A percentile compares a stretch with the other conserved stretches of the same genome.
phyloP scores from a whole-genome alignment of 2,888 invertebrate genomes.

The Rhodophaea formosa region DNA sequence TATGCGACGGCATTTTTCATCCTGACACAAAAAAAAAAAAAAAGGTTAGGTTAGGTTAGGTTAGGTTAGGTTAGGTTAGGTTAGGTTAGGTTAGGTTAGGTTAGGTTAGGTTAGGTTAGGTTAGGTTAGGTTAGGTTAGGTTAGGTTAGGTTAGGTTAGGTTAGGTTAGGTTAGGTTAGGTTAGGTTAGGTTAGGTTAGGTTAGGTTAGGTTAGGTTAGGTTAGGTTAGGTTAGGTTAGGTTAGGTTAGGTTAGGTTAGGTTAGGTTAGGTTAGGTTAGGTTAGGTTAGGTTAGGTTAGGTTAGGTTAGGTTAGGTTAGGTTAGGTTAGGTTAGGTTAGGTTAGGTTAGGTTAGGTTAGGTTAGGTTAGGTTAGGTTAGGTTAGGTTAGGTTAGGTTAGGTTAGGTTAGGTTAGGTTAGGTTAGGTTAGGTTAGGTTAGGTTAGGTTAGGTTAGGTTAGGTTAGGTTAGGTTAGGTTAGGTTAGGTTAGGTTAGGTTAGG shows the following conservation, averaged over 20 bases:
- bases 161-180: slow-evolving; percentile 21
- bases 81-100: too few relatives aligned
- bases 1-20: too few relatives aligned
- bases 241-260: slow-evolving; percentile 24
- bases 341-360: slow-evolving; percentile 23
- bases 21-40: too few relatives aligned
- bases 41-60: slow-evolving; percentile 1
- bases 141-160: slow-evolving; percentile 20
- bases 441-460: slow-evolving; percentile 26
- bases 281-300: slow-evolving; percentile 14
- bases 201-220: slow-evolving; percentile 24
- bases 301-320: slow-evolving; percentile 18
- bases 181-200: slow-evolving; percentile 23
- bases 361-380: slow-evolving; percentile 23
- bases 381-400: slow-evolving; percentile 25
- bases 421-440: slow-evolving; percentile 25
- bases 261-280: slow-evolving; percentile 24
- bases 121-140: slow-evolving; percentile 22
- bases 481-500: slow-evolving; percentile 22
- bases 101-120: slow-evolving; percentile 23
- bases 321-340: slow-evolving; percentile 21
- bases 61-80: slow-evolving; percentile 1
- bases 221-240: slow-evolving; percentile 24
- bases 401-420: slow-evolving; percentile 24
- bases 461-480: slow-evolving; percentile 22